Evolutionary conservation across 2,888 invertebrate genomes (phyloP).

Genomic region (Adelphocoris suturalis): DNA sequence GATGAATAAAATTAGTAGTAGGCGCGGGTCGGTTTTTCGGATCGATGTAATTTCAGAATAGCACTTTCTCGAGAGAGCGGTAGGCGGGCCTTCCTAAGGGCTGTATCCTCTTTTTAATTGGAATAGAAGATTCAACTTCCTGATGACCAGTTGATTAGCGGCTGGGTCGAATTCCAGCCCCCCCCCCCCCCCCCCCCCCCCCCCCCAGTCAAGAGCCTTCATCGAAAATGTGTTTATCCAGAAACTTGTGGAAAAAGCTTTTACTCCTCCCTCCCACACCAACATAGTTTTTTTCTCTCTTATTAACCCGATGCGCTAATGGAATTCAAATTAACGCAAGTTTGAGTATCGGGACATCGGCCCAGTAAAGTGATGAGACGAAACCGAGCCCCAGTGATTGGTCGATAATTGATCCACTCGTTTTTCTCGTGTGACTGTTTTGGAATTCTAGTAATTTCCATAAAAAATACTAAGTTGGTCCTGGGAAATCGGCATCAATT

Average conservation of each 20-base stretch:
- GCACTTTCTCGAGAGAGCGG: neutral
- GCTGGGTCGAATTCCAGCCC: neutral
- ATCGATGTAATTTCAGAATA: conserved; percentile 13
- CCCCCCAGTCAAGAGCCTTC: neutral
- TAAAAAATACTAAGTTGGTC: too few species aligned
- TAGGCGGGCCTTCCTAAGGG: neutral
- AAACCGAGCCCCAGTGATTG: too few species aligned
- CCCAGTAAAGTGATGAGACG: too few species aligned
- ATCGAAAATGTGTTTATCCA: neutral
- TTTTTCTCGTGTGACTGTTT: too few species aligned
- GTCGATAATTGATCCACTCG: too few species aligned
- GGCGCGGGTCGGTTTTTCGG: neutral
- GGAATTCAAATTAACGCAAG: too few species aligned
- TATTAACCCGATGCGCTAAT: too few species aligned
- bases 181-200: neutral
- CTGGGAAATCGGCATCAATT: too few species aligned
- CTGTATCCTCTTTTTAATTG: conserved; percentile 5
- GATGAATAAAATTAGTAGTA: conserved; percentile 32
- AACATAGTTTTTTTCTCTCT: too few species aligned
- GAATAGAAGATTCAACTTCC: conserved; percentile 34
- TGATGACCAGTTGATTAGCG: conserved; percentile 18
- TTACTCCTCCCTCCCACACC: neutral
- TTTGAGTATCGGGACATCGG: too few species aligned
- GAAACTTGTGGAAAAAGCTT: neutral
- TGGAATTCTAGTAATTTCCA: too few species aligned